A percentile compares a stretch with the other conserved stretches of the same genome.
Evolutionary conservation across 2,888 invertebrate species (phyloP).

Genomic region (Halocaridina rubra): DNA sequence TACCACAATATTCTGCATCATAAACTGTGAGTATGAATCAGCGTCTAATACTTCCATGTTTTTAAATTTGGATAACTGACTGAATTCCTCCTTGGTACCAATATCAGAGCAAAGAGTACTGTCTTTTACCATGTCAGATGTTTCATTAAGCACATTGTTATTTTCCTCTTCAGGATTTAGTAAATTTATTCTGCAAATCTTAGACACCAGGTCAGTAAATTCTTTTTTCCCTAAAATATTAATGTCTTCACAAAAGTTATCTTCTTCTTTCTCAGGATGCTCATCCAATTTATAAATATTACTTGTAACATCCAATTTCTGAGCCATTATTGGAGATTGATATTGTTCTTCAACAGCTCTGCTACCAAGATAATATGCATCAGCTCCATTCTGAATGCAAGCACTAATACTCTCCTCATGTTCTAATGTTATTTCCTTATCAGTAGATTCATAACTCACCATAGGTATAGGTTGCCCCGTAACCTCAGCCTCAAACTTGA

Average conservation of each 20-base stretch:
- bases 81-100: neutral
- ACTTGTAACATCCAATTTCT: neutral
- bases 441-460: too few relatives aligned
- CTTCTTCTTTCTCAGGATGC: neutral
- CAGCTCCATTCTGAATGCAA: too few relatives aligned
- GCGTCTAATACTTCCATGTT: conserved; percentile 34
- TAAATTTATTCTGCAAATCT: neutral
- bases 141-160: neutral
- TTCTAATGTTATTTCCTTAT: too few relatives aligned
- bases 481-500: conserved; percentile 77
- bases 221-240: conserved; percentile 21
- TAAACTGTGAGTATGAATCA: conserved; percentile 46
- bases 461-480: conserved; percentile 77
- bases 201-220: conserved; percentile 16
- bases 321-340: neutral
- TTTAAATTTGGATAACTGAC: conserved; percentile 12
- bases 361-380: too few relatives aligned
- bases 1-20: conserved; percentile 50
- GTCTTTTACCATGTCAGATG: too few relatives aligned
- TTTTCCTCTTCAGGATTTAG: neutral
- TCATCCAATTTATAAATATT: too few relatives aligned
- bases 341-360: too few relatives aligned
- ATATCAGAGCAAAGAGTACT: too few relatives aligned
- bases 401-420: too few relatives aligned
- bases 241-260: neutral